Evolutionary conservation across 1,140 invertebrate species (phyloP), one percentile per base, ranked within the genome.

Genomic region (Philopotamus ludificatus): DNA sequence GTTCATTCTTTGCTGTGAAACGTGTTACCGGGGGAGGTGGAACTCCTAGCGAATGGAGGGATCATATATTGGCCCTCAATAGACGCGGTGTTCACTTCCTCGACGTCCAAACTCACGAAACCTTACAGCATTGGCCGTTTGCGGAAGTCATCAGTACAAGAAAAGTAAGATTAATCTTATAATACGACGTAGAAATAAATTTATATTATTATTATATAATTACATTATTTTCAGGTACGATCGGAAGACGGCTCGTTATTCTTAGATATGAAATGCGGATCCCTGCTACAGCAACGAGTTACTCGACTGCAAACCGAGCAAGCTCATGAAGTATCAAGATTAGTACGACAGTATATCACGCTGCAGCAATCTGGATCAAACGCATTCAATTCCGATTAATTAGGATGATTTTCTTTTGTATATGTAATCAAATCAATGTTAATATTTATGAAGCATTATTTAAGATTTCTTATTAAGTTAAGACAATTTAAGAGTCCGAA

Each of bases 1-100:
- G 95, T 49, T 96, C 94, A 74, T 99, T 99, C 86, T 99, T 98
- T 81, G 92, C 93, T 1, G 92, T 98, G 20, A 95, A 94, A 75
- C 84, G 90, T 70, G 87, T 92, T 54, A 55, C 72, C 9, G 82
- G 83, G 61, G 76, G 75, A 1, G 74, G 73, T 3, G 74, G 75
- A 59, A 73, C 76, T 23, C 71, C 71, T 22, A 84, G 85, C n/a
- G 91, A 92, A 75, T 89, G 90, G 77, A 85, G 88, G 67, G 90
- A 93, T 70, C 89, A 95, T 73, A 94, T 97, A 74, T 80, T 98
- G 72, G 95, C 95, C 20, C 84, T 99, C 25, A 98, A 98, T 80
- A 84, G 92, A 73, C 86, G 90, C 66, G 96, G 96, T 23, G 93
- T 98, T 12, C 91, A 96, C 74, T 96, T 98, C 81, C 85, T 98